phyloP scores from a whole-genome alignment of 2,888 invertebrate species.

The Abrostola triplasia region DNA sequence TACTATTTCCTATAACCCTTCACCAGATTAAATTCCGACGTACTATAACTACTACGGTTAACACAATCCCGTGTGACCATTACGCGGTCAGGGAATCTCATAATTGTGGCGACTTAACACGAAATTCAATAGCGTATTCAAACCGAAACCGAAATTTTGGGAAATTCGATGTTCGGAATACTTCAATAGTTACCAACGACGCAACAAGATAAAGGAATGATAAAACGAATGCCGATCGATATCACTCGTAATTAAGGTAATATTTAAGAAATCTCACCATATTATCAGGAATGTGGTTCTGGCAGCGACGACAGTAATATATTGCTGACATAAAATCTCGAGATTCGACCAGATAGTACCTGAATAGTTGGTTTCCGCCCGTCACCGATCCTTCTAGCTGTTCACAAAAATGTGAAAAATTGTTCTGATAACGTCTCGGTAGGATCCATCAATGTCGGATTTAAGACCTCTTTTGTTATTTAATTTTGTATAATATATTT shows the following conservation, averaged over 20 bases:
- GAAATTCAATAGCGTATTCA: slow-evolving; percentile 37
- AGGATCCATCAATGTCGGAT: slow-evolving; percentile 81
- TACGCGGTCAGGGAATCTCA: slow-evolving; percentile 36
- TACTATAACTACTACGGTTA: slow-evolving; percentile 26
- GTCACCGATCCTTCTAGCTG: slow-evolving; percentile 71
- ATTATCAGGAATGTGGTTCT: slow-evolving; percentile 79
- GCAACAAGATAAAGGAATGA: slow-evolving; percentile 74
- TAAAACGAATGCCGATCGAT: slow-evolving; percentile 79
- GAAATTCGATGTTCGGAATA: slow-evolving; percentile 59
- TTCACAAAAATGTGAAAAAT: slow-evolving; percentile 82
- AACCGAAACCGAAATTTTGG: slow-evolving; percentile 35
- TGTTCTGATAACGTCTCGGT: slow-evolving; percentile 73
- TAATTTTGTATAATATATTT: slow-evolving; percentile 10
- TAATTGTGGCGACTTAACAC: slow-evolving; percentile 41
- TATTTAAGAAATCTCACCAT: slow-evolving; percentile 81
- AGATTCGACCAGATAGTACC: slow-evolving; percentile 83
- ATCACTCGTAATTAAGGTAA: slow-evolving; percentile 84
- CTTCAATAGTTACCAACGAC: slow-evolving; percentile 55
- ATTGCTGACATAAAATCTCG: slow-evolving; percentile 84
- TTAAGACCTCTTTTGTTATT: slow-evolving; percentile 50
- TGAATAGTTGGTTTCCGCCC: slow-evolving; percentile 82
- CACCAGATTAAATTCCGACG: slow-evolving; percentile 18
- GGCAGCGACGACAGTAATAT: slow-evolving; percentile 82
- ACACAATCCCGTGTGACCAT: slow-evolving; percentile 37
- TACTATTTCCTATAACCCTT: slow-evolving; percentile 1